These are phyloP conservation scores for Pseudomyrmex cubaensis DNA, from an alignment of 1,140 invertebrate genomes.

Conservation along the genomic window DNA sequence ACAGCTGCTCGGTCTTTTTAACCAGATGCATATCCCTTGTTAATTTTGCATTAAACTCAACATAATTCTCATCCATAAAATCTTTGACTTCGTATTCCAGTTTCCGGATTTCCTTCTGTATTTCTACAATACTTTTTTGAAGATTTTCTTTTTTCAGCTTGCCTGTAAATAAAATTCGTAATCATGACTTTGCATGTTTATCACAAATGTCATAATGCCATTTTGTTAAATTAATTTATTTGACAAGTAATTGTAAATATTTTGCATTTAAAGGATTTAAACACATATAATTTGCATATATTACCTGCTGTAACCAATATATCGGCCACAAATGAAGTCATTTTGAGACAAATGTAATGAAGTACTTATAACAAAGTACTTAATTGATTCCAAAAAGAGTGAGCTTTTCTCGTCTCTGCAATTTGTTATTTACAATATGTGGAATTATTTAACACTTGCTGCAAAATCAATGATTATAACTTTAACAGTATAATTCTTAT, in stretches of 20 bases:
- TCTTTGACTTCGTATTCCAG: slow-evolving; percentile 86
- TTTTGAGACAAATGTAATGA: slow-evolving; percentile 19
- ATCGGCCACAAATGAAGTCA: slow-evolving; percentile 78
- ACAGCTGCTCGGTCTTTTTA: slow-evolving; percentile 82
- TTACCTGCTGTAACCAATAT: slow-evolving; percentile 77
- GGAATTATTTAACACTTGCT: not conserved
- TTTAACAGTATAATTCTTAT: not conserved
- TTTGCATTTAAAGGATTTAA: slow-evolving; percentile 10
- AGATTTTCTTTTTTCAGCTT: slow-evolving; percentile 78
- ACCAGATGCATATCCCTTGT: slow-evolving; percentile 85
- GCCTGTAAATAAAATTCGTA: slow-evolving; percentile 59
- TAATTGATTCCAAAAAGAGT: too few species aligned
- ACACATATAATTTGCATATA: not conserved
- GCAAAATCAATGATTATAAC: not conserved
- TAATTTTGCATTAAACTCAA: slow-evolving; percentile 85
- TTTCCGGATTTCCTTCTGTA: slow-evolving; percentile 86
- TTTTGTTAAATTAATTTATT: not conserved
- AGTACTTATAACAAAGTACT: too few species aligned
- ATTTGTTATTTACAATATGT: not conserved
- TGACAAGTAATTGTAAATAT: not conserved
- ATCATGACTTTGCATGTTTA: not conserved
- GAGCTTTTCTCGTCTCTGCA: not conserved
- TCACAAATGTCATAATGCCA: not conserved
- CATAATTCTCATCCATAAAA: slow-evolving; percentile 85
- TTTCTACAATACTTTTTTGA: slow-evolving; percentile 85